These are phyloP conservation scores for Dorcus parallelipipedus DNA, from an alignment of 2,888 invertebrate genomes.

Conservation along the genomic window DNA sequence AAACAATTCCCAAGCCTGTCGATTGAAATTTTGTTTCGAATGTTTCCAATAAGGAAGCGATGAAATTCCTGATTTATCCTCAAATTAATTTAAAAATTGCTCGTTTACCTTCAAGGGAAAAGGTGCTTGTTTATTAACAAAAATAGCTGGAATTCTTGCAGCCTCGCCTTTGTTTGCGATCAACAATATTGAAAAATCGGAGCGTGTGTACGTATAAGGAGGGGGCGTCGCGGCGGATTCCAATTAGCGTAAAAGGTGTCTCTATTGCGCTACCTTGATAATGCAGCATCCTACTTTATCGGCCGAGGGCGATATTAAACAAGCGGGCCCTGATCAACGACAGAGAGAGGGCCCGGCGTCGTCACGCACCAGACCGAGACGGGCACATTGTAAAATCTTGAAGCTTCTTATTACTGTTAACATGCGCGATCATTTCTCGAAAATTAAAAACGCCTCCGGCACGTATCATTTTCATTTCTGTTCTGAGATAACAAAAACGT, in stretches of 20 bases:
- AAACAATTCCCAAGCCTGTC: no score
- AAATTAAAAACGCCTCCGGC: constrained; percentile 50
- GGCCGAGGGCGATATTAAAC: constrained; percentile 46
- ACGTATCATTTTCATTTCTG: constrained; percentile 49
- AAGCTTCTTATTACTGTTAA: constrained; percentile 47
- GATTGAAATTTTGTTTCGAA: no score
- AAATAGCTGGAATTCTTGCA: constrained; percentile 21
- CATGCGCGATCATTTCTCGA: constrained; percentile 49
- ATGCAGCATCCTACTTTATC: constrained; percentile 42
- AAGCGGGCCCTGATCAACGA: constrained; percentile 28
- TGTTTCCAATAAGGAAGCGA: no score
- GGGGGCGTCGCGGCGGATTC: constrained; percentile 29
- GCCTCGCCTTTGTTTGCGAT: constrained; percentile 9
- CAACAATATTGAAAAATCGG: constrained; percentile 29
- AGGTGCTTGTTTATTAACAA: not conserved
- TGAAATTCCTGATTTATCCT: no score
- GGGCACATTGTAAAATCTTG: constrained; percentile 43
- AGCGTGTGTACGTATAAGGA: constrained; percentile 10
- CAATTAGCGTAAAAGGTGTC: constrained; percentile 49
- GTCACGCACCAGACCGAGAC: constrained; percentile 30
- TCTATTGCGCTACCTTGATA: constrained; percentile 37
- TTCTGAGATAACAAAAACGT: constrained; percentile 47
- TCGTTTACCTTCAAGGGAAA: no score
- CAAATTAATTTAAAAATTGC: no score
- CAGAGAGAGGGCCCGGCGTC: constrained; percentile 3